Evolutionary conservation across 2,797 vertebrate genomes (phyloP), one percentile per base, ranked within the genome.

Genomic region (Fratercula arctica): DNA sequence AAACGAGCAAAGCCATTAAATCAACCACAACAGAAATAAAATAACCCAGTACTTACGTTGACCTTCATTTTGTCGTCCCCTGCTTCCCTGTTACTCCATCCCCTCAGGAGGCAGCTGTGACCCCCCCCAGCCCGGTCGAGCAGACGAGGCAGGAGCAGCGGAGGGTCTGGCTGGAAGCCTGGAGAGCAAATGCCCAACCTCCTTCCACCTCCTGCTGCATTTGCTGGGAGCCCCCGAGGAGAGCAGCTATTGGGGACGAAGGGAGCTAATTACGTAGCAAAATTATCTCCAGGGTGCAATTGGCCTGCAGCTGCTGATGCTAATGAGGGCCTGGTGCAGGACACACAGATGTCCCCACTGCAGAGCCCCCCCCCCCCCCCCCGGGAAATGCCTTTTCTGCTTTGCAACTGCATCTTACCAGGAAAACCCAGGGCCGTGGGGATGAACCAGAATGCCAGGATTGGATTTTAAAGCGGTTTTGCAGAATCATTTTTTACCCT

Each of bases 1-100:
- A 10, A 67, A 39, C 6, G 23, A 37, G 45, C 1, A 41, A 64
- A 70, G 1, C 10, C 59, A 13, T 11, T 21, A 9, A 21, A 73
- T 20, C 3, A 29, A 35, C 53, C 4, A 24, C 57, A 45, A 39
- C 29, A 53, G 53, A 56, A 61, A 51, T 51, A 41, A 75, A 64
- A 48, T 25, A 29, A 6, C 9, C 10, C 5, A 14, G 12, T 72
- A 95, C 96, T 97, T 89, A 97, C 96, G 4, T 8, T 86, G 66
- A 93, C 91, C 91, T 96, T 97, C 98, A 97, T 97, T 73, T 54
- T 85, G 80, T 5, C 35, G 82, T 35, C 69, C 73, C 48, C 50
- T 8, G 7, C 53, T 66, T 50, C 67, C 43, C 56, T 13, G 25
- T 33, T 50, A 92, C 48, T 81, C 94, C 96, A 93, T 89, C 87